A percentile compares a stretch with the other conserved stretches of the same genome.
Evolutionary conservation across 2,888 invertebrate species (phyloP).

Genomic region (Ophion ellenae): DNA sequence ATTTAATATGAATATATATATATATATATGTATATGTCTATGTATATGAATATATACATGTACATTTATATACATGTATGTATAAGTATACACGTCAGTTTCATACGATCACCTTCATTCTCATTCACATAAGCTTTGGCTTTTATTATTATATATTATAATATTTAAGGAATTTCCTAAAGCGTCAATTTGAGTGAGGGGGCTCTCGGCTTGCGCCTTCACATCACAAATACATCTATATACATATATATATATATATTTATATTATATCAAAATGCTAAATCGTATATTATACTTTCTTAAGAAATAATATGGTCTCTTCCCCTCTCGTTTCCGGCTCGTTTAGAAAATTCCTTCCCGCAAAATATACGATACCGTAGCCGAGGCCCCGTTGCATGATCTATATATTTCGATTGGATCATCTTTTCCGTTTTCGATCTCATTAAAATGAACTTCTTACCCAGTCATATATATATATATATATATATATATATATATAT

Average conservation of each 20-base stretch:
- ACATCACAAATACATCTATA: slow-evolving; percentile 3
- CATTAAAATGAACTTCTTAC: slow-evolving; percentile 30
- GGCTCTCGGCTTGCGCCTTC: slow-evolving; percentile 62
- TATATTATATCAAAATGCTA: slow-evolving; percentile 8
- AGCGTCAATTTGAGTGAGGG: slow-evolving; percentile 73
- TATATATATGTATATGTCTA: slow-evolving; percentile 39
- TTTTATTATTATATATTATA: slow-evolving; percentile 72
- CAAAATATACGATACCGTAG: slow-evolving; percentile 60
- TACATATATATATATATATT: background rate
- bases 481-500: background rate
- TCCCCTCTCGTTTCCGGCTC: slow-evolving; percentile 45
- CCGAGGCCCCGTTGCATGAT: slow-evolving; percentile 75
- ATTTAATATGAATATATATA: slow-evolving; percentile 39
- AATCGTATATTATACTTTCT: slow-evolving; percentile 16
- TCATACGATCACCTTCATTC: slow-evolving; percentile 3
- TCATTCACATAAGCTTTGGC: slow-evolving; percentile 67
- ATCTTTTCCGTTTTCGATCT: slow-evolving; percentile 66
- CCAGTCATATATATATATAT: background rate
- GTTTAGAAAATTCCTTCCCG: slow-evolving; percentile 38
- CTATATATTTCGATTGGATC: slow-evolving; percentile 74
- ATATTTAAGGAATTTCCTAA: slow-evolving; percentile 78
- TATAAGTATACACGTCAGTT: background rate
- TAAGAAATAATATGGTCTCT: slow-evolving; percentile 25
- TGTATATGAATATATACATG: slow-evolving; percentile 26
- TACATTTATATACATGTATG: background rate